phyloP scores from a whole-genome alignment of 2,797 vertebrate genomes.

The Pygocentrus nattereri region DNA sequence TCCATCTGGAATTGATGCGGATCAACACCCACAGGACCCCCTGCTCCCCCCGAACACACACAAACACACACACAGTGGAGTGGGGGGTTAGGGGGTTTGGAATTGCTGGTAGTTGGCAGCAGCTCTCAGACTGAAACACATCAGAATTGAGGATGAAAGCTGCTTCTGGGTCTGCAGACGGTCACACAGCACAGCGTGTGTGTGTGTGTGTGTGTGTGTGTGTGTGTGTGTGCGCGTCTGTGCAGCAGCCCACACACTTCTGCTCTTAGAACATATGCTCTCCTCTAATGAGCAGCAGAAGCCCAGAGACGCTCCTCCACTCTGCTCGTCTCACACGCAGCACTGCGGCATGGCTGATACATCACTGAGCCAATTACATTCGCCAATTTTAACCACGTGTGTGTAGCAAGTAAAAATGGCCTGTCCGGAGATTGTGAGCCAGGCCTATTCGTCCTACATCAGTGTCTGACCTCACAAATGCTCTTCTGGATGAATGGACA shows the following conservation, averaged over 20 bases:
- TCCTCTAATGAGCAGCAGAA: constrained; percentile 57
- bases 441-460: too few species aligned
- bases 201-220: too few species aligned
- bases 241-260: constrained; percentile 53
- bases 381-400: too few species aligned
- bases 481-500: too few species aligned
- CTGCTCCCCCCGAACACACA: constrained; percentile 32
- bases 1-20: neutral
- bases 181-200: too few species aligned
- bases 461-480: too few species aligned
- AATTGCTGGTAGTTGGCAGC: constrained; percentile 46
- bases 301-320: neutral
- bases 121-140: neutral
- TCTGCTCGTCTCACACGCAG: too few species aligned
- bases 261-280: constrained; percentile 55
- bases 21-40: neutral
- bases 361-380: neutral
- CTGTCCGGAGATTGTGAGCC: too few species aligned
- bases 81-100: too few species aligned
- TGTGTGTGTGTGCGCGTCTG: constrained; percentile 45
- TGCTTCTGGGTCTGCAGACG: constrained; percentile 59
- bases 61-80: constrained; percentile 27
- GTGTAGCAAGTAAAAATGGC: too few species aligned
- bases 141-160: neutral
- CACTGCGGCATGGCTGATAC: too few species aligned